A percentile compares a stretch with the other conserved stretches of the same genome.
phyloP scores from a whole-genome alignment of 2,888 invertebrate genomes.

The Microchrysa polita region DNA sequence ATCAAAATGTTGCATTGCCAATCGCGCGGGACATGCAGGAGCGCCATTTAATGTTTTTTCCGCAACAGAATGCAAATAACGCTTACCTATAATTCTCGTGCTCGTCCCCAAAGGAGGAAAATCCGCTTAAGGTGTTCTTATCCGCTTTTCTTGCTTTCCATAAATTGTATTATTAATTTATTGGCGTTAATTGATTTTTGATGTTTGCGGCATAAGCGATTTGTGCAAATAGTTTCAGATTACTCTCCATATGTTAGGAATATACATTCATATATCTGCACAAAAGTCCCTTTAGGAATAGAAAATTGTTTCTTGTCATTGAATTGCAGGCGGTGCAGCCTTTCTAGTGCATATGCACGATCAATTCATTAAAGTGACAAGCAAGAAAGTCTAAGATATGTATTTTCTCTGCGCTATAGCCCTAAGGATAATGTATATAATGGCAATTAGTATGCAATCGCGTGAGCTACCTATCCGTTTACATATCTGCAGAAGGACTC shows the following conservation, averaged over 20 bases:
- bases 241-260: constrained; percentile 14
- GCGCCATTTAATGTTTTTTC: constrained; percentile 41
- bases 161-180: constrained; percentile 47
- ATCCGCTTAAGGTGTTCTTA: constrained; percentile 33
- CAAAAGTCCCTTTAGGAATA: constrained; percentile 12
- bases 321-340: not conserved
- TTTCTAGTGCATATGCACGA: not conserved
- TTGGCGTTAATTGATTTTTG: constrained; percentile 49
- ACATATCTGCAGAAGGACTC: too few species aligned
- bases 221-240: constrained; percentile 34
- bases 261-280: constrained; percentile 5
- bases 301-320: not conserved
- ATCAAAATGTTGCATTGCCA: constrained; percentile 6
- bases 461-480: constrained; percentile 11
- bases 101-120: constrained; percentile 14
- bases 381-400: constrained; percentile 1
- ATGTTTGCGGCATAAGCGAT: constrained; percentile 42
- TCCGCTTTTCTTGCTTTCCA: constrained; percentile 41
- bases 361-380: constrained; percentile 33
- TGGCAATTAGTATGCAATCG: constrained; percentile 19
- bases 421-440: not conserved
- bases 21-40: constrained; percentile 26
- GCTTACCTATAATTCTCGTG: too few species aligned
- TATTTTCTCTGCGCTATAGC: constrained; percentile 18
- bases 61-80: not conserved